Conservation (phyloP, 2,797 vertebrate species). For the Danio albolineatus region DNA sequence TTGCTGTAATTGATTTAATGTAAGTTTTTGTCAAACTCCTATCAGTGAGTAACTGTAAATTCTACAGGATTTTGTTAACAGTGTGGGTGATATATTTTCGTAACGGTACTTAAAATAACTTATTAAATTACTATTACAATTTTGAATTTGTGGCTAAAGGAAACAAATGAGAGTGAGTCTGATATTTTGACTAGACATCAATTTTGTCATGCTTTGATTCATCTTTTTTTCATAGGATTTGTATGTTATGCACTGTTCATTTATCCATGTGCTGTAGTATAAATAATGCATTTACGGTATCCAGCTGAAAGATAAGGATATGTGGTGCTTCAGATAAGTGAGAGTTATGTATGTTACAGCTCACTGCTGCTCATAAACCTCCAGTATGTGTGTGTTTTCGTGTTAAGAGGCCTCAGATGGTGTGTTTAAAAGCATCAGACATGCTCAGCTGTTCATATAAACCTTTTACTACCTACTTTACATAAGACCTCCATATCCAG, state of each 20-base stretch:
- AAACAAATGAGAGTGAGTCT: too few relatives aligned
- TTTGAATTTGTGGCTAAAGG: too few relatives aligned
- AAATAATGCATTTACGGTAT: constrained; percentile 11
- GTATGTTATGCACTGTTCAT: neutral
- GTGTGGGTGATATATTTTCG: too few relatives aligned
- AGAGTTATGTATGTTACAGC: neutral
- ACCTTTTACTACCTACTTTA: constrained; percentile 49
- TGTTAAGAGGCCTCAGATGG: constrained; percentile 42
- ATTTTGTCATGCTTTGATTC: too few relatives aligned
- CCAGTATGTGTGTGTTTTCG: constrained; percentile 5
- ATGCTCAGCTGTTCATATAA: constrained; percentile 38
- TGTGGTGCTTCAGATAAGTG: neutral
- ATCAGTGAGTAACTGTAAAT: too few relatives aligned
- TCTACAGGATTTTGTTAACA: too few relatives aligned
- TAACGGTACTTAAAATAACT: too few relatives aligned
- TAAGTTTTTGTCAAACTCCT: too few relatives aligned
- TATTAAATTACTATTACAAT: too few relatives aligned
- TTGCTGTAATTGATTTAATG: too few relatives aligned
- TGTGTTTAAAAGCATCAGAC: constrained; percentile 41
- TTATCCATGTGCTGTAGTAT: neutral
- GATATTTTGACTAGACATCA: too few relatives aligned
- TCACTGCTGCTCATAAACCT: constrained; percentile 15
- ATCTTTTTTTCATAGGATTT: neutral
- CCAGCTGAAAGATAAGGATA: neutral
- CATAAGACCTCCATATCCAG: constrained; percentile 37